A percentile compares a stretch with the other conserved stretches of the same genome.
Evolutionary conservation across 1,140 invertebrate genomes (phyloP).

Genomic region (Caenorhabditis briggsae): DNA sequence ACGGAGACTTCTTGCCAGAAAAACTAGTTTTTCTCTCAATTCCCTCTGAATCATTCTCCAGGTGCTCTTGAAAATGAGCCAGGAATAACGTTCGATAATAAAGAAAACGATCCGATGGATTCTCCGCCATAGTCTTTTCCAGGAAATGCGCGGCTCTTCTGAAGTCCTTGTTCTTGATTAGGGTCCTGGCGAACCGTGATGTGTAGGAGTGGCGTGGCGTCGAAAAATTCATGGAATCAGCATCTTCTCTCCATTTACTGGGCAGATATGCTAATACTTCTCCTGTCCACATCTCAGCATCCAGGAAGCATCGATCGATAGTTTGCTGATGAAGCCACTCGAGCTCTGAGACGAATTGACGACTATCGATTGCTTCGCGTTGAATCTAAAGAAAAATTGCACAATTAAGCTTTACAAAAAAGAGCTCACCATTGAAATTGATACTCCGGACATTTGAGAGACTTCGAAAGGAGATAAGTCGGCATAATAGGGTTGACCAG

Average conservation of each 20-base stretch:
- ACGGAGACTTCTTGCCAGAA: neutral
- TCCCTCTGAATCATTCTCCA: conserved; percentile 51
- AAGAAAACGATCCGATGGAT: neutral
- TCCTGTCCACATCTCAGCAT: conserved; percentile 1
- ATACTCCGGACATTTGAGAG: neutral
- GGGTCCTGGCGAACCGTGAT: neutral
- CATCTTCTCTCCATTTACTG: neutral
- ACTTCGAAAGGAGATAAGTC: neutral
- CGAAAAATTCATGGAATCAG: neutral
- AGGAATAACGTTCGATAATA: neutral
- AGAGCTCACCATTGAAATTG: conserved; percentile 11
- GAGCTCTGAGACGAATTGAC: neutral
- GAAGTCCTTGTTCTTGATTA: conserved; percentile 35
- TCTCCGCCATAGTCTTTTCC: conserved; percentile 13
- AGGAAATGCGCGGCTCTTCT: conserved; percentile 17
- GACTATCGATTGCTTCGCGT: neutral
- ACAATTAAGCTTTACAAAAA: too few species aligned
- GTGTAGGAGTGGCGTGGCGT: neutral
- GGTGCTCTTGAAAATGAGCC: conserved; percentile 23
- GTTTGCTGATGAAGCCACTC: conserved; percentile 15
- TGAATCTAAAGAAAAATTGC: neutral
- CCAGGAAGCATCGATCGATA: neutral
- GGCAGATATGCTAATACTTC: neutral
- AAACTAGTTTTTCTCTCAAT: conserved; percentile 44
- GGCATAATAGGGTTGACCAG: neutral